Conservation (phyloP, 2,888 invertebrate genomes). For the Linnaemya tessellans region DNA sequence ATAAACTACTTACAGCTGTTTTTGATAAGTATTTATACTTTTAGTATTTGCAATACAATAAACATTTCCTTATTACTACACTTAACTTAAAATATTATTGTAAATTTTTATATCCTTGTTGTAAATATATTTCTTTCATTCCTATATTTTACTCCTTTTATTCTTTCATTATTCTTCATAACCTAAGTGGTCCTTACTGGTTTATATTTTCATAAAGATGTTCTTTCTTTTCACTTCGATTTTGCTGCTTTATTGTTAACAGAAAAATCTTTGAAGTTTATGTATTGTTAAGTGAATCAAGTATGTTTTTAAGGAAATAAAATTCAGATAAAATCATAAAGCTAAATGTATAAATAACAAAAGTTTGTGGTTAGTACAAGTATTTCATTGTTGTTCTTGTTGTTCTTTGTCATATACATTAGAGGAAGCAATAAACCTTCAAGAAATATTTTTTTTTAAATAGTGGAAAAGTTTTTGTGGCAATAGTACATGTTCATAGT, state of each 20-base stretch:
- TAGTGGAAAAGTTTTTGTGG: not conserved
- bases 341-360: slow-evolving; percentile 33
- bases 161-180: slow-evolving; percentile 46
- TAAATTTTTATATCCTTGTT: slow-evolving; percentile 63
- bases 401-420: not conserved
- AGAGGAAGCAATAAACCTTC: slow-evolving; percentile 43
- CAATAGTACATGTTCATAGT: not conserved
- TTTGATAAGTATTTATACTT: slow-evolving; percentile 26
- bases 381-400: not conserved
- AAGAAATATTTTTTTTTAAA: slow-evolving; percentile 15
- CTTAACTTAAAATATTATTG: slow-evolving; percentile 62
- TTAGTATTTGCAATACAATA: slow-evolving; percentile 63
- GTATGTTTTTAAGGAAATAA: slow-evolving; percentile 67
- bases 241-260: slow-evolving; percentile 57
- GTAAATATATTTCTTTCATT: slow-evolving; percentile 39
- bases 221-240: slow-evolving; percentile 35
- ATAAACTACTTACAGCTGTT: slow-evolving; percentile 1
- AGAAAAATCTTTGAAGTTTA: slow-evolving; percentile 64
- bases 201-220: slow-evolving; percentile 39
- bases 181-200: slow-evolving; percentile 59
- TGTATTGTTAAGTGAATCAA: slow-evolving; percentile 65
- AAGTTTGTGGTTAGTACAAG: slow-evolving; percentile 38
- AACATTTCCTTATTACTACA: slow-evolving; percentile 68
- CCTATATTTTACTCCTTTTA: slow-evolving; percentile 1
- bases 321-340: slow-evolving; percentile 68